These are phyloP conservation scores for Megalops atlanticus DNA, from an alignment of 2,113 vertebrate genomes.

Conservation along the genomic window DNA sequence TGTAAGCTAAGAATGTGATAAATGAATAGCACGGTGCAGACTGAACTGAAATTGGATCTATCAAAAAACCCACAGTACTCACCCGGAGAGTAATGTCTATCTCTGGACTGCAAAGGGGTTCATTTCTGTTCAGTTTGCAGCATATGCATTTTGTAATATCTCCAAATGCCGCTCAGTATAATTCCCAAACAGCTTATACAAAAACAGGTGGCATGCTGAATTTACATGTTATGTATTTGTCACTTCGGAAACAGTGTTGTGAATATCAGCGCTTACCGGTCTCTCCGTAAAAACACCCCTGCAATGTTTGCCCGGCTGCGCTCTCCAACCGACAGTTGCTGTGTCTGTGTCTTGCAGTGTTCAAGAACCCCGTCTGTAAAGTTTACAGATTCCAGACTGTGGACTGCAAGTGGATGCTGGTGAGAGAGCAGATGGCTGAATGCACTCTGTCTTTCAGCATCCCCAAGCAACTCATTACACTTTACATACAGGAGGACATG, in stretches of 20 bases:
- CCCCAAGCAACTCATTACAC: constrained; percentile 88
- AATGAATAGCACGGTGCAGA: neutral
- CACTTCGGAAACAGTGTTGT: neutral
- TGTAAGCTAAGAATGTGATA: neutral
- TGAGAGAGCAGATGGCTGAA: constrained; percentile 96
- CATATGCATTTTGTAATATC: neutral
- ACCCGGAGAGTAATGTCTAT: neutral
- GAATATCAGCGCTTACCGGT: neutral
- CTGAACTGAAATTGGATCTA: neutral
- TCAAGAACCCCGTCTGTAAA: constrained; percentile 91
- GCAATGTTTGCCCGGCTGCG: neutral
- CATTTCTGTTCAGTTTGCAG: neutral
- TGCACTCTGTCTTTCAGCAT: constrained; percentile 90
- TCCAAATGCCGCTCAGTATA: neutral
- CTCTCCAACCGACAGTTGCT: neutral
- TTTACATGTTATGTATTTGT: neutral
- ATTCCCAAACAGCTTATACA: neutral
- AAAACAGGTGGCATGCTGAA: neutral
- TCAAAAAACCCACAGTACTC: neutral
- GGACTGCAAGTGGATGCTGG: constrained; percentile 92
- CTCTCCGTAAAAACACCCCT: neutral
- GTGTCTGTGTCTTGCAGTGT: constrained; percentile 70
- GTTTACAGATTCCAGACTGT: constrained; percentile 92
- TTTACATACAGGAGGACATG: constrained; percentile 93
- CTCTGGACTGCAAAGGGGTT: neutral